Evolutionary conservation across 1,140 invertebrate species (phyloP), one percentile per base, ranked within the genome.

Genomic region (Subanguina moxae): DNA sequence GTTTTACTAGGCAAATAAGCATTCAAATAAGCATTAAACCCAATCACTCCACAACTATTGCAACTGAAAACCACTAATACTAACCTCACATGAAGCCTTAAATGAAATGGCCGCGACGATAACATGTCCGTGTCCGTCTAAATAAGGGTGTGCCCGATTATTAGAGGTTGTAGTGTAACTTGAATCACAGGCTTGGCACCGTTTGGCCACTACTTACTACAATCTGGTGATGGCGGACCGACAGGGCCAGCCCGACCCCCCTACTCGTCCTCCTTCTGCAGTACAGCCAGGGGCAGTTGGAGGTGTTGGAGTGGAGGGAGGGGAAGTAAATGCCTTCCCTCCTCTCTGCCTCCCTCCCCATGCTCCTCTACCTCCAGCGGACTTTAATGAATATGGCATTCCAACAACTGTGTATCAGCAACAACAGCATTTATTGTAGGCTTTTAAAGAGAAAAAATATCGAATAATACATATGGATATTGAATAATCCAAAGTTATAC

Each of bases 141-240:
- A n/a, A n/a, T n/a, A n/a, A n/a, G n/a, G n/a, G n/a, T n/a, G n/a
- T n/a, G n/a, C n/a, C n/a, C n/a, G n/a, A n/a, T n/a, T n/a, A n/a
- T 38, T 38, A 38, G 11, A 38, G 32, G 3, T 11, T 5, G 65
- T 13, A 21, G 69, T 64, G 13, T 70, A 17, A 67, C 19, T n/a
- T 19, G 23, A 67, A 25, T 25, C 8, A 52, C 57, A 97, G 87
- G 94, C 94, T 0, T 98, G 95, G 93, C 94, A 99, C 84, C 88
- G 93, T 1, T 94, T 91, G 87, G 95, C 95, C 0, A 94, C 94
- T 74, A 94, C 93, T 87, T 97, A 97, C 83, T 98, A 94, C 80
- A 93, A 97, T 84, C 90, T 94, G 0, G 91, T 97, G 0, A 66
- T 68, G 57, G 48, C 63, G 32, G 74, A 75, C 30, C 38, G 62